Conservation (phyloP, 2,113 vertebrate genomes). For the Rhizomys pruinosus region DNA sequence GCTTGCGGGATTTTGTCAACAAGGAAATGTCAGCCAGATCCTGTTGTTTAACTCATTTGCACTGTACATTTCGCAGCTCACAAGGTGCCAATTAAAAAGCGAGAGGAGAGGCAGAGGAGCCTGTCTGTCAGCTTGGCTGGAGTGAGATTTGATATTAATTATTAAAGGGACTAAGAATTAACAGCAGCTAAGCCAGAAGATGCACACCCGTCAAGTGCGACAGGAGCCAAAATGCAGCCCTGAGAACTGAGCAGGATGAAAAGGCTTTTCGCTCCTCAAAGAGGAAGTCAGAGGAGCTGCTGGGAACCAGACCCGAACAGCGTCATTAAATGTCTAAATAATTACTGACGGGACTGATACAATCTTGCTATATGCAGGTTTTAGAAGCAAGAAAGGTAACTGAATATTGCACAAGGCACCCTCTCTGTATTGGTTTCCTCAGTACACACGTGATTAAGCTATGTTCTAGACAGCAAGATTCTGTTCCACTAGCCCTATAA, state of each 20-base stretch:
- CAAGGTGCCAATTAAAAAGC: conserved; percentile 81
- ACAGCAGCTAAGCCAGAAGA: neutral
- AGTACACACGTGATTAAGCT: neutral
- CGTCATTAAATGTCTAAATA: neutral
- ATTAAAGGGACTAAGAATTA: conserved; percentile 73
- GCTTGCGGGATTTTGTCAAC: conserved; percentile 65
- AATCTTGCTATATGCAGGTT: neutral
- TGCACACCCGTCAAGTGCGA: neutral
- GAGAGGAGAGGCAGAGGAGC: conserved; percentile 55
- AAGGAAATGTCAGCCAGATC: conserved; percentile 61
- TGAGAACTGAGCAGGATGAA: neutral
- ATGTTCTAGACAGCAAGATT: neutral
- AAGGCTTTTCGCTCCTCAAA: neutral
- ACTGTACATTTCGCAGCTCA: conserved; percentile 66
- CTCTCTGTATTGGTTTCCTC: neutral
- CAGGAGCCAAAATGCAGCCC: neutral
- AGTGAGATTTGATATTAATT: conserved; percentile 72
- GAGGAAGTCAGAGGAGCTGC: neutral
- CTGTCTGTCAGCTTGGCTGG: conserved; percentile 65
- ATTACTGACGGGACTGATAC: neutral
- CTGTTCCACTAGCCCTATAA: neutral
- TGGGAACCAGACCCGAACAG: neutral
- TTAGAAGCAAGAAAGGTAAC: neutral
- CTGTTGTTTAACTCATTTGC: conserved; percentile 77
- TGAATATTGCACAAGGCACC: neutral